These are phyloP conservation scores for Megatriorchis doriae DNA, from an alignment of 2,113 vertebrate species.

Conservation along the genomic window DNA sequence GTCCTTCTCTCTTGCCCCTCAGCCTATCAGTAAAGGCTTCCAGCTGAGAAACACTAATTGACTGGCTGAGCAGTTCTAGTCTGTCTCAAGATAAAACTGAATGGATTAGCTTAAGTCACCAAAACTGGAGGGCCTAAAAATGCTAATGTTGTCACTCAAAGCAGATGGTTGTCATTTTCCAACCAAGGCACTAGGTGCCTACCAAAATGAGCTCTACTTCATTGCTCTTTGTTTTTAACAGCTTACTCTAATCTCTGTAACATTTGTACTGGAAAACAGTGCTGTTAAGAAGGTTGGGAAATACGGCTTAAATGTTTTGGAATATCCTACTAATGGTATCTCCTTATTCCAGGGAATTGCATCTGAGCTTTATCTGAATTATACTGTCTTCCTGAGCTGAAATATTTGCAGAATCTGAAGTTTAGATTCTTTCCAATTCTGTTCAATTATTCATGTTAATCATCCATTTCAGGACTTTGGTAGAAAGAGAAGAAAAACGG, in stretches of 20 bases:
- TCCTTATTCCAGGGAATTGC: background rate
- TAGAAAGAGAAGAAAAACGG: background rate
- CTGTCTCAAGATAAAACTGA: background rate
- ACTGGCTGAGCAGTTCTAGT: background rate
- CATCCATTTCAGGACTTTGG: background rate
- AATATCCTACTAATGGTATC: background rate
- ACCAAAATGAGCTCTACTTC: background rate
- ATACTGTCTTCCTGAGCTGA: background rate
- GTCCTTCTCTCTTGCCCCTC: accelerated
- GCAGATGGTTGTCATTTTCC: background rate
- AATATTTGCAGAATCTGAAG: background rate
- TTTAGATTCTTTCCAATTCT: background rate
- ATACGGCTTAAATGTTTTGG: background rate
- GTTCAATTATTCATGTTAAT: background rate
- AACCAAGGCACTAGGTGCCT: background rate
- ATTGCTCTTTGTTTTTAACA: background rate
- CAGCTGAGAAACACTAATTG: background rate
- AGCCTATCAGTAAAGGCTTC: background rate
- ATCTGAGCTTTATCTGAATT: background rate
- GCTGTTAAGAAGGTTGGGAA: background rate
- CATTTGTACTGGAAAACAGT: background rate
- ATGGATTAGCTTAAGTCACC: background rate
- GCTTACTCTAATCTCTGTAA: background rate
- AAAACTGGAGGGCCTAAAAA: background rate
- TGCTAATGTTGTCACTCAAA: background rate